phyloP scores from a whole-genome alignment of 2,113 vertebrate species.

The Myotis brandtii region DNA sequence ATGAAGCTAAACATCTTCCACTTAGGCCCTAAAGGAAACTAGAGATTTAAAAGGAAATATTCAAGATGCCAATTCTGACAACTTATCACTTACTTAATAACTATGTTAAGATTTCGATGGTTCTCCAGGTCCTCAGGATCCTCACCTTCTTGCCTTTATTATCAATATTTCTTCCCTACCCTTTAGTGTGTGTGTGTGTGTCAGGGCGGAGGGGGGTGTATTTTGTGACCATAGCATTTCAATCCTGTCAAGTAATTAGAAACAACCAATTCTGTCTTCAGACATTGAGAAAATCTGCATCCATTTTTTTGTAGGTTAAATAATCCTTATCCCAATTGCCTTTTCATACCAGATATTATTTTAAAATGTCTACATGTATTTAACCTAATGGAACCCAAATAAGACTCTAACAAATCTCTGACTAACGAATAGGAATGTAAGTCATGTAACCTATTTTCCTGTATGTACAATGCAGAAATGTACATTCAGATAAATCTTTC shows the following conservation, averaged over 20 bases:
- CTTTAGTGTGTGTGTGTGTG: not conserved
- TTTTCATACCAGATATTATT: not conserved
- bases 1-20: not conserved
- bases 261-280: constrained; percentile 29
- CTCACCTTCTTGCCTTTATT: not conserved
- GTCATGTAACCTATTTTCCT: not conserved
- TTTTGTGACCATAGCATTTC: not conserved
- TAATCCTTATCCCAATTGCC: not conserved
- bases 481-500: not conserved
- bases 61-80: not conserved
- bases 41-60: constrained; percentile 16
- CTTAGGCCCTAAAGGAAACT: not conserved
- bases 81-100: not conserved
- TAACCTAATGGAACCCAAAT: not conserved
- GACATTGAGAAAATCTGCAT: not conserved
- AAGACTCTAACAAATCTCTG: not conserved
- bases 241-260: not conserved
- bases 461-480: not conserved
- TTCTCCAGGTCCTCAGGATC: not conserved
- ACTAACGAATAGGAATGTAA: not conserved
- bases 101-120: not conserved
- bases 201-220: not conserved
- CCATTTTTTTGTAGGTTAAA: not conserved
- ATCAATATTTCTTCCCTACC: not conserved
- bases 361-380: not conserved